phyloP scores from a whole-genome alignment of 2,113 vertebrate species.

The Cololabis saira region DNA sequence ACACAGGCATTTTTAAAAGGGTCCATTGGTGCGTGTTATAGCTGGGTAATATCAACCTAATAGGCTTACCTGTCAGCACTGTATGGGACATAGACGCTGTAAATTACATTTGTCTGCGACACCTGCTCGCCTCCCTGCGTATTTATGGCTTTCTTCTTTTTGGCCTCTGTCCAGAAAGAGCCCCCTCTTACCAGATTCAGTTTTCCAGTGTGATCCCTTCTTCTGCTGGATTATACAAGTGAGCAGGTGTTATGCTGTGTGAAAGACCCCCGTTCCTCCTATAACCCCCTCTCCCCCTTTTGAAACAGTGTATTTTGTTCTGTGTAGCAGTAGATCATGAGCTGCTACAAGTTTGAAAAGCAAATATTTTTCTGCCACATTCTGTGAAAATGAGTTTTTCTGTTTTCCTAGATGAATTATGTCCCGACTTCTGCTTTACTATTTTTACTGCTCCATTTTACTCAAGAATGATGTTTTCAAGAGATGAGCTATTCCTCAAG shows the following conservation, averaged over 20 bases:
- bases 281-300: neutral
- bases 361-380: no score
- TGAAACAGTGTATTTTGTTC: slow-evolving; percentile 30
- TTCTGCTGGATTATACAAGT: slow-evolving; percentile 56
- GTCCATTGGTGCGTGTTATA: slow-evolving; percentile 73
- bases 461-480: no score
- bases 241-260: slow-evolving; percentile 56
- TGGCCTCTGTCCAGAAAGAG: slow-evolving; percentile 72
- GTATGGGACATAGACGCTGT: slow-evolving; percentile 55
- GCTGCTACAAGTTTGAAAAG: neutral
- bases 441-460: no score
- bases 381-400: no score
- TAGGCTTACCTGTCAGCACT: slow-evolving; percentile 81
- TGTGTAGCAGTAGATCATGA: slow-evolving; percentile 3
- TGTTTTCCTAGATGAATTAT: neutral
- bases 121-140: slow-evolving; percentile 56
- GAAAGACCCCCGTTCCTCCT: slow-evolving; percentile 1
- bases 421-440: neutral
- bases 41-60: slow-evolving; percentile 78
- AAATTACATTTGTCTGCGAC: slow-evolving; percentile 75
- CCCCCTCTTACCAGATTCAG: slow-evolving; percentile 46
- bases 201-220: slow-evolving; percentile 33
- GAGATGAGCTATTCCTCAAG: neutral
- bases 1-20: slow-evolving; percentile 67
- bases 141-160: slow-evolving; percentile 68